Percentiles rank a stretch among this genome's conserved stretches.
These are phyloP conservation scores for Acrossocheilus fasciatus DNA, from an alignment of 2,797 vertebrate species.

Conservation along the genomic window DNA sequence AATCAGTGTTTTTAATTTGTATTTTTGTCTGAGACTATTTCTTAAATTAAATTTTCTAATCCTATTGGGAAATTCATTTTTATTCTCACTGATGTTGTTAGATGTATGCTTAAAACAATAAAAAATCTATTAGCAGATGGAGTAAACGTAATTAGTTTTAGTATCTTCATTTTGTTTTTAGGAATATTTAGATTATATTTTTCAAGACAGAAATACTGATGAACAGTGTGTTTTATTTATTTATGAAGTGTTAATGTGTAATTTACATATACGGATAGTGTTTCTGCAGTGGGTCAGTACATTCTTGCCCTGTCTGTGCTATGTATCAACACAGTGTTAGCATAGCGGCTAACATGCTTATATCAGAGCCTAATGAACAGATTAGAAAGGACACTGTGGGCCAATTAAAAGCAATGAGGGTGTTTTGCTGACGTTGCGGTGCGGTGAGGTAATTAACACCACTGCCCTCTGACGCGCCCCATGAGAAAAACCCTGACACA, in stretches of 20 bases:
- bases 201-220: background rate
- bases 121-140: background rate
- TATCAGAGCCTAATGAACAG: slow-evolving; percentile 51
- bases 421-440: slow-evolving; percentile 78
- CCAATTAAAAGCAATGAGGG: slow-evolving; percentile 80
- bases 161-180: background rate
- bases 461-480: slow-evolving; percentile 75
- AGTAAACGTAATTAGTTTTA: background rate
- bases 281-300: background rate
- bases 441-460: slow-evolving; percentile 82
- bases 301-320: background rate
- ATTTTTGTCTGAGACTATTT: background rate
- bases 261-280: background rate
- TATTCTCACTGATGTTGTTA: background rate
- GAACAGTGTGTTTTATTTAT: background rate
- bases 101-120: background rate
- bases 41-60: background rate
- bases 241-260: background rate
- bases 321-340: slow-evolving; percentile 1
- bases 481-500: slow-evolving; percentile 62
- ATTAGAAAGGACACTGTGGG: slow-evolving; percentile 67
- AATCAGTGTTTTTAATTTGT: background rate
- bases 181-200: background rate
- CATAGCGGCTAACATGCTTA: slow-evolving; percentile 16
- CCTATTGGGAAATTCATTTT: background rate